Percentiles rank a stretch among this genome's conserved stretches.
These are phyloP conservation scores for Tryphoninae sp. DNA, from an alignment of 2,888 invertebrate species.

Conservation along the genomic window DNA sequence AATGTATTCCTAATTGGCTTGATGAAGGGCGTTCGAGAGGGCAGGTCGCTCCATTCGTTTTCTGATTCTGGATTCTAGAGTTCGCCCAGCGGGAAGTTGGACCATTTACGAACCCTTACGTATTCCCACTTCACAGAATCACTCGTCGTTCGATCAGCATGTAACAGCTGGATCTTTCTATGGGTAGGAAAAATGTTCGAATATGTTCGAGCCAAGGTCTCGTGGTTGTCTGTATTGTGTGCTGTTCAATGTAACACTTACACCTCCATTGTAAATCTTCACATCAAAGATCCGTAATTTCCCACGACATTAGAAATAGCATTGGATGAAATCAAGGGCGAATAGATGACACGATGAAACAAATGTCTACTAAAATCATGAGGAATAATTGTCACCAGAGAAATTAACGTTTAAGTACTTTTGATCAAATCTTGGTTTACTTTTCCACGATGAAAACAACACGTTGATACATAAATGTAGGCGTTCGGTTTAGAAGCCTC, in stretches of 20 bases:
- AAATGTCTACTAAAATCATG: too few relatives aligned
- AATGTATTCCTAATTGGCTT: conserved; percentile 52
- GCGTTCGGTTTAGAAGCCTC: background rate
- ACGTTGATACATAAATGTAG: background rate
- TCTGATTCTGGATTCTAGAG: conserved; percentile 22
- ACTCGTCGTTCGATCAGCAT: conserved; percentile 36
- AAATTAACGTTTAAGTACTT: too few relatives aligned
- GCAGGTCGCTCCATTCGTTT: conserved; percentile 17
- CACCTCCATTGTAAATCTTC: background rate
- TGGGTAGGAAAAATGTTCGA: background rate
- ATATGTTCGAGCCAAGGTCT: background rate
- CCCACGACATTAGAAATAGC: background rate
- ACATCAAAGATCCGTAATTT: background rate
- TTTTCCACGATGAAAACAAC: too few relatives aligned
- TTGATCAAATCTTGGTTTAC: too few relatives aligned
- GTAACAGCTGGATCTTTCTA: conserved; percentile 42
- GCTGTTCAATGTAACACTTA: background rate
- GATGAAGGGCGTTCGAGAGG: conserved; percentile 36
- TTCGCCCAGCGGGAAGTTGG: conserved; percentile 50
- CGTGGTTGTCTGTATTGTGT: background rate
- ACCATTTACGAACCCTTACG: conserved; percentile 42
- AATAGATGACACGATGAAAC: too few relatives aligned
- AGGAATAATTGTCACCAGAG: too few relatives aligned
- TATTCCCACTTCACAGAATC: conserved; percentile 22
- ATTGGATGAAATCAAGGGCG: too few relatives aligned